Evolutionary conservation across 2,113 vertebrate genomes (phyloP).

Genomic region (Paradoxurus hermaphroditus): DNA sequence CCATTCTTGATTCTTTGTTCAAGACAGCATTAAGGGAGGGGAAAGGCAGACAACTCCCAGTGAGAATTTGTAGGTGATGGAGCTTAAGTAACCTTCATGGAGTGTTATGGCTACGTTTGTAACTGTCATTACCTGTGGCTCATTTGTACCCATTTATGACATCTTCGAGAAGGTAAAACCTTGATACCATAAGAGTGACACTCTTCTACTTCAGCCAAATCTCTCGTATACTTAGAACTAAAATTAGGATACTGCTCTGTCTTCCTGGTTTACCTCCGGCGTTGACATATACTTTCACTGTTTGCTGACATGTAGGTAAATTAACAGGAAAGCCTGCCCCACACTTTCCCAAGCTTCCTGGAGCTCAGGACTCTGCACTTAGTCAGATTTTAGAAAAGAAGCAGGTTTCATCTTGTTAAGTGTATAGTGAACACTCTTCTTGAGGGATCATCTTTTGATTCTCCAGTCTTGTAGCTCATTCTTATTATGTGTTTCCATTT

Average conservation of each 20-base stretch:
- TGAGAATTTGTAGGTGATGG: background rate
- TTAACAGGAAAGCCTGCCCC: background rate
- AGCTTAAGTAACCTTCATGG: background rate
- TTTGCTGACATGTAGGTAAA: background rate
- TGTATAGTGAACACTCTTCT: background rate
- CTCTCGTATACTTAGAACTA: background rate
- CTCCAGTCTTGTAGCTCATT: background rate
- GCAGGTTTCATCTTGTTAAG: conserved; percentile 4
- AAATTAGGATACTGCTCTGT: background rate
- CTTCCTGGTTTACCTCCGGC: background rate
- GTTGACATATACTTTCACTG: background rate
- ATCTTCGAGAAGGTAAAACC: conserved; percentile 15
- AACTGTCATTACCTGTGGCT: background rate
- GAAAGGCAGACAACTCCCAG: background rate
- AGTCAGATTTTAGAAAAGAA: background rate
- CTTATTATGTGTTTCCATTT: background rate
- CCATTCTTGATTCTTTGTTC: background rate
- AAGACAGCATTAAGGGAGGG: background rate
- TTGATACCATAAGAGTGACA: background rate
- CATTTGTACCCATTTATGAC: background rate
- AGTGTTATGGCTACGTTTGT: background rate
- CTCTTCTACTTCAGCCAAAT: background rate
- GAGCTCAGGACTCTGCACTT: background rate
- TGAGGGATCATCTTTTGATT: background rate
- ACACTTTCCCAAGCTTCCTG: background rate